phyloP scores from a whole-genome alignment of 2,888 invertebrate species.

The Erannis defoliaria region DNA sequence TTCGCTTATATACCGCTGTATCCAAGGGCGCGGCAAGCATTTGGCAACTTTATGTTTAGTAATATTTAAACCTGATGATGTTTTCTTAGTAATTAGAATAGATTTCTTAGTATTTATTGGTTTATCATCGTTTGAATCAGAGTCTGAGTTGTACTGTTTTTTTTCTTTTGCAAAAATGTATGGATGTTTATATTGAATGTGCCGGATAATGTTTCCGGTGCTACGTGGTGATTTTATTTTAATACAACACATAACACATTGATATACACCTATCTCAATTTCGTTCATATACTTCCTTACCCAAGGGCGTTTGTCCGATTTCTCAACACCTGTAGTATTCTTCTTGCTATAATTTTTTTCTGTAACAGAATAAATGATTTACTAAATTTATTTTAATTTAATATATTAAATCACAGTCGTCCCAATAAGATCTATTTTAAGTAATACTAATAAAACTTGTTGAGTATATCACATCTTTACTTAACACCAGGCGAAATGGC shows the following conservation, averaged over 20 bases:
- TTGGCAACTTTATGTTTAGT: background rate
- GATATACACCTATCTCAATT: background rate
- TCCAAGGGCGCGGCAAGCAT: conserved; percentile 19
- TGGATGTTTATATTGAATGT: conserved; percentile 20
- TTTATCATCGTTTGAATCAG: background rate
- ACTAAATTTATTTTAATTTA: too few species aligned
- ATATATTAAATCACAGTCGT: too few species aligned
- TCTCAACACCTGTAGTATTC: background rate
- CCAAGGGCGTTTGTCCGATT: background rate
- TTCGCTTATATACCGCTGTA: conserved; percentile 14
- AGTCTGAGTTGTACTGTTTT: background rate
- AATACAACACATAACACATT: conserved; percentile 21
- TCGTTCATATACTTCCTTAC: conserved; percentile 10
- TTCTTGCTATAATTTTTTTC: background rate
- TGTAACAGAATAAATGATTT: background rate
- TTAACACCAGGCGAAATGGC: too few species aligned
- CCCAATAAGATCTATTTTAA: too few species aligned
- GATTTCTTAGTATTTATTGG: too few species aligned
- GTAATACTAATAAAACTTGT: too few species aligned
- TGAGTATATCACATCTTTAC: too few species aligned
- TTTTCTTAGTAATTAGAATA: background rate
- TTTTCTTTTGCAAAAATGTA: conserved; percentile 22
- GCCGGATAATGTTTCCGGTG: conserved; percentile 22
- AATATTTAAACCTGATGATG: background rate
- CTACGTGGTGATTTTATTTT: conserved; percentile 5